Base-by-base conservation (phyloP, 2,888 invertebrate species). In the Mamestra brassicae region DNA sequence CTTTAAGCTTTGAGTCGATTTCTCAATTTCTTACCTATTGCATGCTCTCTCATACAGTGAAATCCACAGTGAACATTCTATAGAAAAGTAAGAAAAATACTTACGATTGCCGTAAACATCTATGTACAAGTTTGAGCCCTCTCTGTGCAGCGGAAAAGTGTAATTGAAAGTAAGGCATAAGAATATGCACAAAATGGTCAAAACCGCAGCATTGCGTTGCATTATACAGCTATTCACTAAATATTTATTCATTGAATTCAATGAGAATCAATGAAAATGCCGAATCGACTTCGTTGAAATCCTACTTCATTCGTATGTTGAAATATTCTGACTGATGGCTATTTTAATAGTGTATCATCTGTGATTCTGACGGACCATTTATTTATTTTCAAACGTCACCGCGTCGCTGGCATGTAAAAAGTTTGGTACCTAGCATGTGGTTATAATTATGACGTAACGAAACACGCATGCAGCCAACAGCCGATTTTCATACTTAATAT, bases 111-210 rank as follows among this genome's bases (percentile, higher is more conserved):
- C 45, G 57, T 78, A 82, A 60, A 68, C 34, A 70, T 78, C 63
- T 26, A 71, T 62, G 34, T 69, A 71, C 85, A 80, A 80, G 68
- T 86, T 87, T n/a, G 80, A 81, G 57, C 68, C 85, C 26, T 90
- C 89, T 80, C 91, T 90, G 36, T 92, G 92, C 54, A 94, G 86
- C 15, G 95, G 93, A 80, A 95, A 93, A 5, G 95, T 95, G 76
- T 91, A 95, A 86, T 95, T 94, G 45, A 94, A 91, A 50, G 92
- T 90, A 15, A 95, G 87, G 71, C 93, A 94, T 61, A 95, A 76
- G 57, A 95, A 80, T n/a, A 94, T 81, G 80, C 91, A 93, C 11
- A 90, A 81, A 3, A 91, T 83, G 7, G 91, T 89, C 52, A 94
- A 81, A 72, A 92, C 82, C 13, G 89, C 89, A 4, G 89, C 88